Conservation (phyloP, 2,888 invertebrate species). For the Lordiphosa andalusiaca region DNA sequence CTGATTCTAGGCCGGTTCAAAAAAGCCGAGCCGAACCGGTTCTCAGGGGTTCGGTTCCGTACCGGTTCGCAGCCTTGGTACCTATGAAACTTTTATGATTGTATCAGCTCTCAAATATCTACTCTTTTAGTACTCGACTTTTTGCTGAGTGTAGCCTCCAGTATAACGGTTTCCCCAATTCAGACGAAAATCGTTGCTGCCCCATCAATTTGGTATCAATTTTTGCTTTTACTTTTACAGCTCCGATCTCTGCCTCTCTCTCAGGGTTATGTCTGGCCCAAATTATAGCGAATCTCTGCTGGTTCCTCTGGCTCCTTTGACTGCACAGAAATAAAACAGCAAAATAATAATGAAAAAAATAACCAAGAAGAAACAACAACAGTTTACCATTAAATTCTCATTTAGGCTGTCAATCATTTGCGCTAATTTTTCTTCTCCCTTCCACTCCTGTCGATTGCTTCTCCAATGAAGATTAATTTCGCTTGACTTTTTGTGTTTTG, state of each 20-base stretch:
- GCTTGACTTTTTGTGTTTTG: slow-evolving; percentile 28
- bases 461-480: slow-evolving; percentile 74
- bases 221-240: slow-evolving; percentile 69
- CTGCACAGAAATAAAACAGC: slow-evolving; percentile 21
- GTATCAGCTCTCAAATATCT: too few relatives aligned
- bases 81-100: too few relatives aligned
- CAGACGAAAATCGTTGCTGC: slow-evolving; percentile 29
- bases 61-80: too few relatives aligned
- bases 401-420: slow-evolving; percentile 79
- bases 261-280: slow-evolving; percentile 48
- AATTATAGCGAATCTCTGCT: slow-evolving; percentile 52
- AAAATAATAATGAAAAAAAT: neutral
- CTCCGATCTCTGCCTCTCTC: slow-evolving; percentile 28
- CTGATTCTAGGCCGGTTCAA: too few relatives aligned
- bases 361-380: slow-evolving; percentile 24
- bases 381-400: slow-evolving; percentile 78
- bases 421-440: slow-evolving; percentile 65
- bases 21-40: too few relatives aligned
- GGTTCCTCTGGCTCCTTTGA: slow-evolving; percentile 11
- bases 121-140: neutral
- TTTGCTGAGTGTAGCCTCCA: neutral
- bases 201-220: slow-evolving; percentile 69
- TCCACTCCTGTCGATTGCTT: slow-evolving; percentile 70
- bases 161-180: slow-evolving; percentile 1
- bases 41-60: too few relatives aligned